These are phyloP conservation scores for Hemichromis elongatus DNA, from an alignment of 2,113 vertebrate species.

Conservation along the genomic window DNA sequence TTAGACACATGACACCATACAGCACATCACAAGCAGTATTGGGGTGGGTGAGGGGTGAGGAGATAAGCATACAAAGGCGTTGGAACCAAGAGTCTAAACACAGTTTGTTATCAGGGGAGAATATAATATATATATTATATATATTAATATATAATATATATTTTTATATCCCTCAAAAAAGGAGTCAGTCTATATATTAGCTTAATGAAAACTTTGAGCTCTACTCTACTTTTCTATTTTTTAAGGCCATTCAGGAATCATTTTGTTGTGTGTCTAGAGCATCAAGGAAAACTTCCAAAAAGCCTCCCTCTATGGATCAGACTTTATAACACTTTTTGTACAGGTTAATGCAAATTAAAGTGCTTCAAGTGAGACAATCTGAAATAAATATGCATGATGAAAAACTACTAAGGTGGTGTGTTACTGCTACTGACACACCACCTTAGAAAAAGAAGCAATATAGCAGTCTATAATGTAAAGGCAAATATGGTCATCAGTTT, in stretches of 20 bases:
- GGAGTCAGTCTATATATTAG: background rate
- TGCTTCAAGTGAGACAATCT: background rate
- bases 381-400: background rate
- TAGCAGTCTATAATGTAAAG: background rate
- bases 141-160: no score
- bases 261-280: background rate
- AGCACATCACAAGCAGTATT: no score
- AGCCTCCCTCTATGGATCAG: background rate
- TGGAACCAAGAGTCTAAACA: no score
- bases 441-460: fast-evolving
- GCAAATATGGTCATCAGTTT: background rate
- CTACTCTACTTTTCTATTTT: background rate
- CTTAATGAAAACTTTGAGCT: background rate
- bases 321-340: background rate
- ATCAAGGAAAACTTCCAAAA: background rate
- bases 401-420: no score
- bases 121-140: no score
- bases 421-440: background rate
- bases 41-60: no score
- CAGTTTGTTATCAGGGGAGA: no score
- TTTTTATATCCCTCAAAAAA: background rate
- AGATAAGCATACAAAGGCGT: no score
- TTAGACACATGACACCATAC: no score
- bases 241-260: background rate
- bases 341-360: background rate